Percentiles rank a stretch among this genome's conserved stretches.
Conservation (phyloP, 2,888 invertebrate genomes). For the Synanthedon myopaeformis region DNA sequence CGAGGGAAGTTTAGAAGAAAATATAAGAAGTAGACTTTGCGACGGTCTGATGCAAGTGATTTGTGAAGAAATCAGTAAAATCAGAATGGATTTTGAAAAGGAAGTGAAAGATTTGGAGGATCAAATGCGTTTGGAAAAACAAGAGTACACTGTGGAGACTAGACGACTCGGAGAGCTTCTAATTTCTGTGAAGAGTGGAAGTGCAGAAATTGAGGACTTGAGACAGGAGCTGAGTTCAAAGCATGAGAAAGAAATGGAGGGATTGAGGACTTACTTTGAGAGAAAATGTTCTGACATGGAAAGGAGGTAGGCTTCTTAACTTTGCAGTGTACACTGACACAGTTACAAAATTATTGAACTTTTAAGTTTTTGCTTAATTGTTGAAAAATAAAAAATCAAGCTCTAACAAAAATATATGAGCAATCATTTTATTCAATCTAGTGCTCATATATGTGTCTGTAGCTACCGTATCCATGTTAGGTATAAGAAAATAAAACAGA, state of each 20-base stretch:
- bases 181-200: conserved; percentile 68
- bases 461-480: too few species aligned
- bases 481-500: too few species aligned
- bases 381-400: too few species aligned
- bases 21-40: conserved; percentile 52
- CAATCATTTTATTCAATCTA: too few species aligned
- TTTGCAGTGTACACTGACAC: background rate
- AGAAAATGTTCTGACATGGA: conserved; percentile 84
- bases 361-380: background rate
- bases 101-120: conserved; percentile 49
- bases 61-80: conserved; percentile 64
- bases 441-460: too few species aligned
- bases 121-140: conserved; percentile 70
- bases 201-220: conserved; percentile 66
- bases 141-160: conserved; percentile 65
- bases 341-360: background rate
- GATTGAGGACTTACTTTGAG: conserved; percentile 83
- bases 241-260: conserved; percentile 83
- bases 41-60: conserved; percentile 69
- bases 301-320: conserved; percentile 69
- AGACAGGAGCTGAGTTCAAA: conserved; percentile 72
- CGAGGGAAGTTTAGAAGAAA: conserved; percentile 48
- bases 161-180: conserved; percentile 65
- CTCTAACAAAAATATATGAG: too few species aligned
- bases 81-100: conserved; percentile 48